Conservation (phyloP, 2,113 vertebrate species). For the Myrmophylax atrothorax region DNA sequence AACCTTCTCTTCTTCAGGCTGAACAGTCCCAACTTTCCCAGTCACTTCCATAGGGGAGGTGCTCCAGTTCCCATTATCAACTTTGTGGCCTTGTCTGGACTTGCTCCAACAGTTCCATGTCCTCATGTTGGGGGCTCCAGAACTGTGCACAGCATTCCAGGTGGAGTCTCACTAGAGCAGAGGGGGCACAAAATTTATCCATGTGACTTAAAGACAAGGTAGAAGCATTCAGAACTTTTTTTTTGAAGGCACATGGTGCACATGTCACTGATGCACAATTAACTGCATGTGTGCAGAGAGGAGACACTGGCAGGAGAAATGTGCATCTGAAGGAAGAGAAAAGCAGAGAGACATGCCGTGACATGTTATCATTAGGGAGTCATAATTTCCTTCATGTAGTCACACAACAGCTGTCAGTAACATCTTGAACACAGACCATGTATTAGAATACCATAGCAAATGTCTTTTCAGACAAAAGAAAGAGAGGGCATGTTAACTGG, state of each 20-base stretch:
- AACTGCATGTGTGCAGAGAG: constrained; percentile 39
- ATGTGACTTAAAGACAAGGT: neutral
- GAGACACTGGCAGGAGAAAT: constrained; percentile 23
- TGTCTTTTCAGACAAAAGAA: constrained; percentile 69
- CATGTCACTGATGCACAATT: neutral
- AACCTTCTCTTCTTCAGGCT: neutral
- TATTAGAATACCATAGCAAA: constrained; percentile 69
- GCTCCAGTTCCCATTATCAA: neutral
- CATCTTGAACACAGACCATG: constrained; percentile 67
- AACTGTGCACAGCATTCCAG: neutral
- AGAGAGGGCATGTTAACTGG: constrained; percentile 42
- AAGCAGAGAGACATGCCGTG: constrained; percentile 58
- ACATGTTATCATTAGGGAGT: constrained; percentile 80
- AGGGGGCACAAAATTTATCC: neutral
- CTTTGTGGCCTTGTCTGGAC: neutral
- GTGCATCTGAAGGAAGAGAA: constrained; percentile 61
- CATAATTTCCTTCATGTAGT: constrained; percentile 73
- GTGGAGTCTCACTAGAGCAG: neutral
- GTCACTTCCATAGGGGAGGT: neutral
- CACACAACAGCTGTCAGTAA: constrained; percentile 76
- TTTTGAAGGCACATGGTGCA: neutral
- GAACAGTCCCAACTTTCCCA: neutral
- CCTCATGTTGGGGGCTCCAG: neutral
- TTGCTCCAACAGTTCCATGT: neutral
- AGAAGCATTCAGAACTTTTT: neutral